Base-by-base conservation (phyloP, 2,113 vertebrate species). In the Spilogale gracilis region DNA sequence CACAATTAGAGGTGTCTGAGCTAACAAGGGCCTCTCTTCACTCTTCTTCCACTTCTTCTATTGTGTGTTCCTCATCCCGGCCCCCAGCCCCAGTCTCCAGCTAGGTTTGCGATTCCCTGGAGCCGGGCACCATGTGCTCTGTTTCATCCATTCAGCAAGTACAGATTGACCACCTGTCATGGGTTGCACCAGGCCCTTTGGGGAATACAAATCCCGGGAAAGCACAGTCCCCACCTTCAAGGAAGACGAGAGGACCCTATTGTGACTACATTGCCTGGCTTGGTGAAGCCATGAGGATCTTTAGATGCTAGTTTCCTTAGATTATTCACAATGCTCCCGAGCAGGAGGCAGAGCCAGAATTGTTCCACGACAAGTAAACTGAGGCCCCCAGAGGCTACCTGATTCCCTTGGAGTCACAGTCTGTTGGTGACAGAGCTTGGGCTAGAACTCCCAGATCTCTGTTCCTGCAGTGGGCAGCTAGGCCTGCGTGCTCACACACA, bases 1-100 rank as follows among this genome's bases (percentile, higher is more conserved):
- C 92, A 95, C 38, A 97, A 98, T 97, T 88, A 96, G 94, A 97
- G 87, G 92, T 88, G 96, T 94, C 89, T 81, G 97, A 89, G 83
- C 14, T 52, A 60, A 93, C 30, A 32, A 82, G 61, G 45, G 56
- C 89, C 78, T 85, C 60, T 45, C 63, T 79, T 48, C 54, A 1
- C 65, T 80, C 95, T 80, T 90, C 94, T 96, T 94, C 92, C 38
- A 32, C 92, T 97, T 89, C 74, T 92, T 74, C 87, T 94, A 88
- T 86, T 97, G 94, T 93, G 91, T 56, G 9, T 32, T 82, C 73
- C 89, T 56, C 65, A 54, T 43, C n/a, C 23, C 25, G 1, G 0
- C 14, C 54, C 0, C 60, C 5, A 2, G n/a, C 54, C 20, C 25
- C 5, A 2, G n/a, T 50, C 20, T 21, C 91, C 54, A 13, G n/a